phyloP scores from a whole-genome alignment of 2,888 invertebrate genomes.

The Andrena camellia region DNA sequence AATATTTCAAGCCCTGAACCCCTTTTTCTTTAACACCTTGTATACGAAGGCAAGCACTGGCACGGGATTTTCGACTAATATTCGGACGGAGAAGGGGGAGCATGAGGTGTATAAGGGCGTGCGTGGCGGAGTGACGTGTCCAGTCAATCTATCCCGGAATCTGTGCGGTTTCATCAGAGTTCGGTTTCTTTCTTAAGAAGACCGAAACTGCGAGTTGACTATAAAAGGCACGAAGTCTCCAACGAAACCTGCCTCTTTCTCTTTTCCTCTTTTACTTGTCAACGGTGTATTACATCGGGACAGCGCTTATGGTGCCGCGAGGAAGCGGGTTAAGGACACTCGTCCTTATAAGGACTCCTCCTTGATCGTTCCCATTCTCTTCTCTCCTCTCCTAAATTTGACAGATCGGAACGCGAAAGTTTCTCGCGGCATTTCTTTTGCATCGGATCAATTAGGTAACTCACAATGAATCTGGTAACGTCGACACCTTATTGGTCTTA shows the following conservation, averaged over 20 bases:
- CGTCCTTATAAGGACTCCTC: conserved; percentile 83
- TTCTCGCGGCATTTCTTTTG: not conserved
- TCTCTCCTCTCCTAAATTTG: conserved; percentile 49
- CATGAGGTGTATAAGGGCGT: conserved; percentile 4
- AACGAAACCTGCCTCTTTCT: conserved; percentile 50
- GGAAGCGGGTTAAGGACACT: conserved; percentile 85
- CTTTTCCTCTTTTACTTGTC: conserved; percentile 47
- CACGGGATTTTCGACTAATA: conserved; percentile 3
- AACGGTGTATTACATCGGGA: conserved; percentile 43
- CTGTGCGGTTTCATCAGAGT: conserved; percentile 64
- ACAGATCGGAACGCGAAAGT: conserved; percentile 14
- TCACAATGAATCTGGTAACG: too few species aligned
- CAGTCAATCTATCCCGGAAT: conserved; percentile 53
- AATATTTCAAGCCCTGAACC: not conserved
- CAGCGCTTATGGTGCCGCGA: conserved; percentile 69
- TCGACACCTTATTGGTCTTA: not conserved
- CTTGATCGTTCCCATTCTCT: conserved; percentile 72
- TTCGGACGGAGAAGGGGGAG: not conserved
- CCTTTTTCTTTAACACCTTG: not conserved
- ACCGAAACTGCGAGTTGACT: conserved; percentile 71
- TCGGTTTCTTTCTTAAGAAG: conserved; percentile 62
- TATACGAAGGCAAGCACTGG: not conserved
- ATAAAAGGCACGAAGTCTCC: conserved; percentile 79
- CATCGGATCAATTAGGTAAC: not conserved
- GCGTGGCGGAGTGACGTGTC: conserved; percentile 26